Evolutionary conservation across 2,797 vertebrate species (phyloP).

Genomic region (Myripristis murdjan): DNA sequence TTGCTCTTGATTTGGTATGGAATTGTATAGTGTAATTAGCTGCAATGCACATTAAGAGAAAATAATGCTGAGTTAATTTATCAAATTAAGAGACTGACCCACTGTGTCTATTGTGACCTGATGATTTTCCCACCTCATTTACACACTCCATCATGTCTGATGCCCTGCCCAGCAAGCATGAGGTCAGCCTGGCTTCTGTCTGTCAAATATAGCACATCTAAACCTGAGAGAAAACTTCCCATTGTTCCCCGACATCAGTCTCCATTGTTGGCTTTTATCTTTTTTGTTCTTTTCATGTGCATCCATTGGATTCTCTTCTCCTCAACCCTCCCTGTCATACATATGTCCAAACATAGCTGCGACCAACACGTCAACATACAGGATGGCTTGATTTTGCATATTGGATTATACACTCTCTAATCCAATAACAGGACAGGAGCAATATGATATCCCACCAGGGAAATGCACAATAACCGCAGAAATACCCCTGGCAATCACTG

Average conservation of each 20-base stretch:
- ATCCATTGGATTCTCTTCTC: conserved; percentile 15
- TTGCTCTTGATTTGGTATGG: conserved; percentile 5
- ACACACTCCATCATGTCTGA: conserved; percentile 67
- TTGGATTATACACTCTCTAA: neutral
- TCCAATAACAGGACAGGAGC: neutral
- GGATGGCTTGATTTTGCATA: conserved; percentile 20
- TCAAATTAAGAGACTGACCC: no score
- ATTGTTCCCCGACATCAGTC: conserved; percentile 19
- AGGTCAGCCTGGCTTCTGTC: conserved; percentile 47
- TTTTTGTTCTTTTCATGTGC: neutral
- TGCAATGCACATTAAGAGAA: conserved; percentile 19
- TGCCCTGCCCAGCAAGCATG: conserved; percentile 74
- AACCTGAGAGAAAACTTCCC: conserved; percentile 36
- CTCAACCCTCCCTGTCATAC: neutral
- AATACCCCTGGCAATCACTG: neutral
- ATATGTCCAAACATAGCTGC: conserved; percentile 19
- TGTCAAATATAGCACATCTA: conserved; percentile 44
- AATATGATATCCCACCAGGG: neutral
- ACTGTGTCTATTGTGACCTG: conserved; percentile 71
- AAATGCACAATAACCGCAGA: conserved; percentile 12
- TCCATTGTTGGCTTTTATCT: conserved; percentile 20
- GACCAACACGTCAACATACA: neutral
- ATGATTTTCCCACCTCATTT: conserved; percentile 70
- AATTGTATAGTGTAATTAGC: conserved; percentile 40
- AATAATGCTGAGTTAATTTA: no score